phyloP scores from a whole-genome alignment of 2,888 invertebrate species.

The Hermaeophaga mercurialis region DNA sequence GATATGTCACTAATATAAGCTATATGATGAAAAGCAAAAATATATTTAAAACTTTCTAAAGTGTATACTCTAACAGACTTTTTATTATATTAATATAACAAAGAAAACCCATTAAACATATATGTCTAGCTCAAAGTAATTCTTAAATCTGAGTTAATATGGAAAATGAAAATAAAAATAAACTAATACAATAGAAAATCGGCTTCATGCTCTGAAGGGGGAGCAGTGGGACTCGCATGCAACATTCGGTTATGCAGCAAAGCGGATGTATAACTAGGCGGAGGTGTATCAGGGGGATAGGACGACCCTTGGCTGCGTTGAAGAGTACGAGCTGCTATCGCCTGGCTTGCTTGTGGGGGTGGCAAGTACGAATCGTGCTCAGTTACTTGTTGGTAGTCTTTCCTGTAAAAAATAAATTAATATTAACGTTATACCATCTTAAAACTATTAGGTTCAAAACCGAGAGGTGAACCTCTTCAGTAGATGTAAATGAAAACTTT shows the following conservation, averaged over 20 bases:
- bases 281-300: conserved; percentile 64
- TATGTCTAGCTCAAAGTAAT: too few relatives aligned
- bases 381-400: conserved; percentile 80
- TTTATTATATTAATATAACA: too few relatives aligned
- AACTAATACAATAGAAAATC: conserved; percentile 52
- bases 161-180: conserved; percentile 51
- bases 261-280: conserved; percentile 67
- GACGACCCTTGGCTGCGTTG: conserved; percentile 74
- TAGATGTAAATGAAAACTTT: too few relatives aligned
- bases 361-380: conserved; percentile 84
- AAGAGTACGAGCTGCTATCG: conserved; percentile 66
- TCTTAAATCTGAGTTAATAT: too few relatives aligned
- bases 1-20: too few relatives aligned
- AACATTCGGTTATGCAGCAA: conserved; percentile 59
- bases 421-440: too few relatives aligned
- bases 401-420: conserved; percentile 60
- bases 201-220: conserved; percentile 58
- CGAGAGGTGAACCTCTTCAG: too few relatives aligned
- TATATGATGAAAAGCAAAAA: too few relatives aligned
- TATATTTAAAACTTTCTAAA: too few relatives aligned
- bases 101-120: too few relatives aligned
- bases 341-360: conserved; percentile 64
- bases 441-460: too few relatives aligned
- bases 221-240: conserved; percentile 49
- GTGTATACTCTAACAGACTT: too few relatives aligned